Conservation (phyloP, 2,113 vertebrate genomes). For the Pelusios castaneus region DNA sequence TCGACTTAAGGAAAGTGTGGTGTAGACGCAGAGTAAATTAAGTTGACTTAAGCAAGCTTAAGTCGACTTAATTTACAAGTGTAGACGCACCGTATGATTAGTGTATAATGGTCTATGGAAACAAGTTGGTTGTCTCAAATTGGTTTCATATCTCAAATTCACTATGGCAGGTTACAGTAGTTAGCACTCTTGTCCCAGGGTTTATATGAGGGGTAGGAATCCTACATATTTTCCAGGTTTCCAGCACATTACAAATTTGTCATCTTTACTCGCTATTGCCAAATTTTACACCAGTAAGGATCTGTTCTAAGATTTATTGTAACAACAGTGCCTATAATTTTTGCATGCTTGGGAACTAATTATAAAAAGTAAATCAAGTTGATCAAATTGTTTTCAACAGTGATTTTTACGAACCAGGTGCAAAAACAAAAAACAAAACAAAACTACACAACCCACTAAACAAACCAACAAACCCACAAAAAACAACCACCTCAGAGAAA, state of each 20-base stretch:
- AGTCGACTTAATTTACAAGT: too few species aligned
- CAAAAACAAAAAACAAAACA: too few species aligned
- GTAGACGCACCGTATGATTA: too few species aligned
- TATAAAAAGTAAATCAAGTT: background rate
- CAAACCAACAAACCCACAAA: too few species aligned
- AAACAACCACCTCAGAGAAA: background rate
- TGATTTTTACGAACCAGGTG: background rate
- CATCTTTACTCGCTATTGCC: background rate
- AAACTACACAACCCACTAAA: too few species aligned
- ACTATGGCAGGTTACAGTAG: background rate
- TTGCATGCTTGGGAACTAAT: background rate
- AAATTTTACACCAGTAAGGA: background rate
- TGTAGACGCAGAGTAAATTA: too few species aligned
- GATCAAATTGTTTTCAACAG: background rate
- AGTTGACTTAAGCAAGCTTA: too few species aligned
- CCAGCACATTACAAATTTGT: background rate
- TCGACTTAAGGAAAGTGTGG: too few species aligned
- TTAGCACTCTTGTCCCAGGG: background rate
- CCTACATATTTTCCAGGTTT: background rate
- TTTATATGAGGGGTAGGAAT: background rate
- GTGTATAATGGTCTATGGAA: background rate
- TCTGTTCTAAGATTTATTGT: background rate
- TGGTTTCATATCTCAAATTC: background rate
- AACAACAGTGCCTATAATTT: background rate
- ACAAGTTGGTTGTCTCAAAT: background rate